These are phyloP conservation scores for Psilopogon haemacephalus DNA, from an alignment of 2,113 vertebrate species.

Conservation along the genomic window DNA sequence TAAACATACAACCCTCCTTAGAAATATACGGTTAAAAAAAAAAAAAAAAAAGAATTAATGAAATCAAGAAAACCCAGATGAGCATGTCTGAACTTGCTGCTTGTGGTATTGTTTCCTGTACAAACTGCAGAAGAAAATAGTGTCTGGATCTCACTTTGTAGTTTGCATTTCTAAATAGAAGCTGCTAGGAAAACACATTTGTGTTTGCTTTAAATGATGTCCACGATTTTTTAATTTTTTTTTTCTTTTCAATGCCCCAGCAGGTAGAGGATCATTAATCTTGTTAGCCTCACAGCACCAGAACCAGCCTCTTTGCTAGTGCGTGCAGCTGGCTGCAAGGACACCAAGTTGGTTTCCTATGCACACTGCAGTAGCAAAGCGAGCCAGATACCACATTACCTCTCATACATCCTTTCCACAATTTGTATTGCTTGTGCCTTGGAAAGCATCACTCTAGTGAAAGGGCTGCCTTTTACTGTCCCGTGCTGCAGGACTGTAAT, in stretches of 20 bases:
- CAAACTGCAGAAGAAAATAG: background rate
- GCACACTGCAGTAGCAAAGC: background rate
- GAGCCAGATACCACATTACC: background rate
- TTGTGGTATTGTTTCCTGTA: background rate
- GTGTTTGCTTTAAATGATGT: background rate
- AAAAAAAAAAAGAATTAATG: background rate
- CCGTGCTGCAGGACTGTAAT: background rate
- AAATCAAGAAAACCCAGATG: background rate
- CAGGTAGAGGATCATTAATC: background rate
- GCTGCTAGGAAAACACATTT: background rate
- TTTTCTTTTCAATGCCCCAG: background rate
- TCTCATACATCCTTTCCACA: background rate
- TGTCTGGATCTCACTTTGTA: background rate
- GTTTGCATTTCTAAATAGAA: background rate
- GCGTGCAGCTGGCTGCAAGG: background rate
- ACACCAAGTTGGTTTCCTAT: rapidly evolving
- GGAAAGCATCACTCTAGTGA: background rate
- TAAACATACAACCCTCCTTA: background rate
- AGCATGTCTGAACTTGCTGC: background rate
- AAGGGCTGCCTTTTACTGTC: background rate
- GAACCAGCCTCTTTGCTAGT: background rate
- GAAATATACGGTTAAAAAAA: background rate
- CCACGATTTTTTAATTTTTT: background rate
- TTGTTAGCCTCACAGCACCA: background rate
- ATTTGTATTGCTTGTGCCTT: background rate